Percentiles rank a stretch among this genome's conserved stretches.
These are phyloP conservation scores for Eudasyphora cyanicolor DNA, from an alignment of 2,888 invertebrate species.

Conservation along the genomic window DNA sequence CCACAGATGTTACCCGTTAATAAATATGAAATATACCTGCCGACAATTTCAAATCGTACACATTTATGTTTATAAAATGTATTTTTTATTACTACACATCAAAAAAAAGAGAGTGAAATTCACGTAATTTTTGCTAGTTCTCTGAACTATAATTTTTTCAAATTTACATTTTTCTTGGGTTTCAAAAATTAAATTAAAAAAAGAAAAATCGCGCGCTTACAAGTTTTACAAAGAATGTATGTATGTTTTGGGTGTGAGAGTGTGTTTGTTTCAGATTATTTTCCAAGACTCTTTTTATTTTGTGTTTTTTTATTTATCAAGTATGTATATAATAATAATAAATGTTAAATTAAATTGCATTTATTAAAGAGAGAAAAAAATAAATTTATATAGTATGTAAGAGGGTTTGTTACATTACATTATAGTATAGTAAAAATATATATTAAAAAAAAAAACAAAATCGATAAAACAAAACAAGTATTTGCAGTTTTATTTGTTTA, in stretches of 20 bases:
- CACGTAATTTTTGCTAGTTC: neutral
- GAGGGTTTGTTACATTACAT: neutral
- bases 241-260: neutral
- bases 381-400: conserved; percentile 7
- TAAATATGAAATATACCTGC: too few species aligned
- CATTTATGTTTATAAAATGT: neutral
- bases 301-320: conserved; percentile 54
- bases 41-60: too few species aligned
- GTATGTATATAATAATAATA: conserved; percentile 16
- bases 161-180: neutral
- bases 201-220: too few species aligned
- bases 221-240: neutral
- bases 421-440: conserved; percentile 44
- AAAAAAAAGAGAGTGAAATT: neutral
- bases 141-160: neutral
- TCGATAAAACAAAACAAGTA: conserved; percentile 47
- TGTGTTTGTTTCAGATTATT: neutral
- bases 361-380: conserved; percentile 47
- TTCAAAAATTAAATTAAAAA: neutral
- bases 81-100: conserved; percentile 19
- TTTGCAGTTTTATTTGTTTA: conserved; percentile 41
- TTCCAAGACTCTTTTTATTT: conserved; percentile 5
- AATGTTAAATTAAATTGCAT: conserved; percentile 60
- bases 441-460: conserved; percentile 62
- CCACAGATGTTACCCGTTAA: too few species aligned